A percentile compares a stretch with the other conserved stretches of the same genome.
These are phyloP conservation scores for Heteropelma amictum DNA, from an alignment of 2,888 invertebrate genomes.

Conservation along the genomic window DNA sequence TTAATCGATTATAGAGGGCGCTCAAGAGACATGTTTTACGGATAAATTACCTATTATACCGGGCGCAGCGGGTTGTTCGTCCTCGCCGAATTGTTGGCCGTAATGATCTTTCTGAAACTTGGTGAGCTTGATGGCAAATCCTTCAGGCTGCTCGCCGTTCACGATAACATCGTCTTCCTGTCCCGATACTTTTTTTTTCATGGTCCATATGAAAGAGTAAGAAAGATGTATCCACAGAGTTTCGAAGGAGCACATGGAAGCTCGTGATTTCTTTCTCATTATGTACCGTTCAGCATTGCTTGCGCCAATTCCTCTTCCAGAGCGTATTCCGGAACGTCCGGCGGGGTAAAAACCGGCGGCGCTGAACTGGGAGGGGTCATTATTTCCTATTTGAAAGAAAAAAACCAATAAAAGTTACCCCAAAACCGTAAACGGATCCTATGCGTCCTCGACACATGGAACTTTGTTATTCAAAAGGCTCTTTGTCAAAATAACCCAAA, in stretches of 20 bases:
- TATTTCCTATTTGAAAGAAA: conserved; percentile 78
- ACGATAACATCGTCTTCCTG: conserved; percentile 63
- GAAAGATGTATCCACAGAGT: no score
- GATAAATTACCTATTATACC: conserved; percentile 71
- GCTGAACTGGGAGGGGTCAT: conserved; percentile 87
- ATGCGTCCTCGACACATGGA: no score
- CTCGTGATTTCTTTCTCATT: neutral
- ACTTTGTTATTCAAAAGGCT: no score
- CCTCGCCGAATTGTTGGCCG: conserved; percentile 83
- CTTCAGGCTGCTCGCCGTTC: conserved; percentile 72
- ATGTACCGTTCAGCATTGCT: conserved; percentile 67
- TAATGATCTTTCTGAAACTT: conserved; percentile 87
- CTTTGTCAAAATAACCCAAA: no score
- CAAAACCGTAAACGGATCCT: no score
- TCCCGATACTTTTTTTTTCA: conserved; percentile 56
- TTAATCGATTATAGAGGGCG: conserved; percentile 14
- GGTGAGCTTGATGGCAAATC: conserved; percentile 86
- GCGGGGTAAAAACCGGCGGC: conserved; percentile 88
- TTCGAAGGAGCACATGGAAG: neutral
- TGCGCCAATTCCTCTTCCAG: conserved; percentile 75
- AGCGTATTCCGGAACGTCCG: conserved; percentile 81
- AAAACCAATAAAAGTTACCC: neutral
- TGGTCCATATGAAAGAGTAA: no score
- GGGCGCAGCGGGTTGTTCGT: conserved; percentile 72
- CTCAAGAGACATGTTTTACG: neutral